These are phyloP conservation scores for Pasiphila rectangulata DNA, from an alignment of 2,888 invertebrate species.

Conservation along the genomic window DNA sequence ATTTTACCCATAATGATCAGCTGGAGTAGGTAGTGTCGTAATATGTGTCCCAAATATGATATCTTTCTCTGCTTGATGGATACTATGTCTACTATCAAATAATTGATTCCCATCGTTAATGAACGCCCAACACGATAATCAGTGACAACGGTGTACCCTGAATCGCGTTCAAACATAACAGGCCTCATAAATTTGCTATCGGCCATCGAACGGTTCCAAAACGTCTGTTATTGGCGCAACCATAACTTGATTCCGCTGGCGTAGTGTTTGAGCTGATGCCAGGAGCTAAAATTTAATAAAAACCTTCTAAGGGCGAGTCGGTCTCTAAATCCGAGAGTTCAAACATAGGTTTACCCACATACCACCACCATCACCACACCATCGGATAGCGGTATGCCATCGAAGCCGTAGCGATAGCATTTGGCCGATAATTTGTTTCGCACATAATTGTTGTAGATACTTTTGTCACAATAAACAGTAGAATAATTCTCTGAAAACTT, in stretches of 20 bases:
- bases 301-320: slow-evolving; percentile 54
- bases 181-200: slow-evolving; percentile 67
- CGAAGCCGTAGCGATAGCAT: slow-evolving; percentile 6
- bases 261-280: slow-evolving; percentile 75
- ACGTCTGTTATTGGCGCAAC: slow-evolving; percentile 71
- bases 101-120: slow-evolving; percentile 13
- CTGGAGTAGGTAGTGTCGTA: too few relatives aligned
- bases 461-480: too few relatives aligned
- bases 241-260: slow-evolving; percentile 76
- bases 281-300: slow-evolving; percentile 68
- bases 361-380: too few relatives aligned
- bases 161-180: slow-evolving; percentile 46
- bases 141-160: slow-evolving; percentile 31
- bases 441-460: too few relatives aligned
- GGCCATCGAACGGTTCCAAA: slow-evolving; percentile 71
- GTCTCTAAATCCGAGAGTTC: too few relatives aligned
- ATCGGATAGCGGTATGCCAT: too few relatives aligned
- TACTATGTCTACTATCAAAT: too few relatives aligned
- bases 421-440: slow-evolving; percentile 12
- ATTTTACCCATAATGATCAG: too few relatives aligned
- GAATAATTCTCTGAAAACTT: too few relatives aligned
- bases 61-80: too few relatives aligned
- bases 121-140: slow-evolving; percentile 23
- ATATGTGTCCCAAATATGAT: too few relatives aligned
- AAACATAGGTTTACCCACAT: too few relatives aligned